These are phyloP conservation scores for Lasiurus borealis DNA, from an alignment of 2,113 vertebrate genomes.

Conservation along the genomic window DNA sequence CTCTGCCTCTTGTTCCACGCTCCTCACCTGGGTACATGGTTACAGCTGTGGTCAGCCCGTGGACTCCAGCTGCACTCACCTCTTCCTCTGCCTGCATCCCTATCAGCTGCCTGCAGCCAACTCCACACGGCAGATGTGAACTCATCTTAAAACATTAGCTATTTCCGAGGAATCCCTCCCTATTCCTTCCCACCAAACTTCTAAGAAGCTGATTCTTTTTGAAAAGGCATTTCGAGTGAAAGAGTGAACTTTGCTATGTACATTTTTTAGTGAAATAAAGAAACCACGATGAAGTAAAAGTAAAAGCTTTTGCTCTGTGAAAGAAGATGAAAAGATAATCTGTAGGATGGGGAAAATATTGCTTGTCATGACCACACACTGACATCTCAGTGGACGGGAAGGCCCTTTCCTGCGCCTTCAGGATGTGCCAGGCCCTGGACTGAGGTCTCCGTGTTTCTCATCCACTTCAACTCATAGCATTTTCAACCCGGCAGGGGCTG, in stretches of 20 bases:
- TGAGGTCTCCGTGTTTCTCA: not conserved
- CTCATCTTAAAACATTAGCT: not conserved
- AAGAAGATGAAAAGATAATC: not conserved
- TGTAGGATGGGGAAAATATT: not conserved
- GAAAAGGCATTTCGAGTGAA: not conserved
- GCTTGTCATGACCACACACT: not conserved
- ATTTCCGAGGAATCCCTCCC: not conserved
- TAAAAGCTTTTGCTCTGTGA: not conserved
- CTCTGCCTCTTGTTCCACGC: not conserved
- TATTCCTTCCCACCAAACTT: not conserved
- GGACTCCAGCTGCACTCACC: not conserved
- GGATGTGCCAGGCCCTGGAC: not conserved
- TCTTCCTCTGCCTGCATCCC: rapidly evolving
- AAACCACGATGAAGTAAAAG: not conserved
- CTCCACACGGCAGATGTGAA: not conserved
- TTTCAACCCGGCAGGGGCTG: not conserved
- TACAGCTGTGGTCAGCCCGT: not conserved
- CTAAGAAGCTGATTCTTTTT: not conserved
- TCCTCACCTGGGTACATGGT: not conserved
- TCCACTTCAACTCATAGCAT: not conserved
- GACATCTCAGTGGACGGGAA: not conserved
- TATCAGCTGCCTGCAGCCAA: not conserved
- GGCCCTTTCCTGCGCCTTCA: not conserved
- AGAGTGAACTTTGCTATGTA: conserved; percentile 23
- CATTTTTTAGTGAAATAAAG: not conserved